A percentile compares a stretch with the other conserved stretches of the same genome.
These are phyloP conservation scores for Tetranychus piercei DNA, from an alignment of 2,888 invertebrate genomes.

Conservation along the genomic window DNA sequence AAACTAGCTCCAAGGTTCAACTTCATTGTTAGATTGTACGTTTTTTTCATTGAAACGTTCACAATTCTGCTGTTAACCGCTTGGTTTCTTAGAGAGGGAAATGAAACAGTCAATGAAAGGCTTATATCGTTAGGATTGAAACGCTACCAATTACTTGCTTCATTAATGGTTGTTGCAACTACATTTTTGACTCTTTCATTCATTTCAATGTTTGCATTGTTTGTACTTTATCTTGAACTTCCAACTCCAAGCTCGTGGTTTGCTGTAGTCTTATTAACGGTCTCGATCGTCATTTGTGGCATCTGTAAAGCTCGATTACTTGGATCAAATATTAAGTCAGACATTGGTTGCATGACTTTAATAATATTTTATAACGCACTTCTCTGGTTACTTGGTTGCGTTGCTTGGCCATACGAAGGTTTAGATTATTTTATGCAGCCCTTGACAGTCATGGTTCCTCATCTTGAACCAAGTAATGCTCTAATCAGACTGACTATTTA, in stretches of 20 bases:
- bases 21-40: background rate
- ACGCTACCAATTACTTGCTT: background rate
- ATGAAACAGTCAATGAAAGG: background rate
- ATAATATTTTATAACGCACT: background rate
- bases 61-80: background rate
- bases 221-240: background rate
- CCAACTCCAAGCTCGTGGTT: background rate
- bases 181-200: background rate
- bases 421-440: background rate
- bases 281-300: background rate
- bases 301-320: background rate
- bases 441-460: background rate
- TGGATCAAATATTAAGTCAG: background rate
- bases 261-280: background rate
- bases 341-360: background rate
- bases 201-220: background rate
- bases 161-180: background rate
- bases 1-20: background rate
- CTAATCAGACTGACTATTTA: background rate
- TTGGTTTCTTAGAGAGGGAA: background rate
- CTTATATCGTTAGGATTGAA: background rate
- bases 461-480: background rate
- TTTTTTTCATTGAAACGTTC: background rate
- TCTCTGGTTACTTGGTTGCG: background rate
- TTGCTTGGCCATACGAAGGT: background rate